phyloP scores from a whole-genome alignment of 2,113 vertebrate genomes.

The Podilymbus podiceps region DNA sequence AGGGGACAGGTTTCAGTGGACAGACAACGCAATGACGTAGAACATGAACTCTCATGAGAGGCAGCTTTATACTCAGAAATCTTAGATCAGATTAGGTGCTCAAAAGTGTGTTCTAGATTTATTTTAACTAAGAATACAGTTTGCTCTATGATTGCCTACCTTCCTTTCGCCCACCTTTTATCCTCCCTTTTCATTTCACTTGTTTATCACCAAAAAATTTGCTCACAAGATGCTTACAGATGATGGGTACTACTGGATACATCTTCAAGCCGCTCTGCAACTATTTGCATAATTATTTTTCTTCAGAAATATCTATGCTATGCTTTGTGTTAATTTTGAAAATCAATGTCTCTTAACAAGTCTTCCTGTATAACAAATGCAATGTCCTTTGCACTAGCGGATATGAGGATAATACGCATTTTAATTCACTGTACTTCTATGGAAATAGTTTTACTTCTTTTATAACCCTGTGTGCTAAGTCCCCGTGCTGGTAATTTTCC shows the following conservation, averaged over 20 bases:
- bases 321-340: not conserved
- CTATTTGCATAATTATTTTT: not conserved
- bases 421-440: not conserved
- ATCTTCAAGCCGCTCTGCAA: not conserved
- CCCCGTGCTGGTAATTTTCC: not conserved
- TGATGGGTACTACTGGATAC: not conserved
- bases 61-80: not conserved
- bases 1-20: not conserved
- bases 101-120: not conserved
- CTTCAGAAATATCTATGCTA: not conserved
- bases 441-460: not conserved
- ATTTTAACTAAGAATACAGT: not conserved
- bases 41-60: not conserved
- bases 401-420: not conserved
- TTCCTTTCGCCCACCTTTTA: not conserved
- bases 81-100: not conserved
- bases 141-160: not conserved
- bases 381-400: not conserved
- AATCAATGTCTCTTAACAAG: not conserved
- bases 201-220: not conserved
- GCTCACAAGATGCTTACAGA: not conserved
- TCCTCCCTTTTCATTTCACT: not conserved
- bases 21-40: not conserved
- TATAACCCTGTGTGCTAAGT: rapidly evolving
- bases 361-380: not conserved